phyloP scores from a whole-genome alignment of 2,888 invertebrate genomes.

The Omphaloscelis lunosa region DNA sequence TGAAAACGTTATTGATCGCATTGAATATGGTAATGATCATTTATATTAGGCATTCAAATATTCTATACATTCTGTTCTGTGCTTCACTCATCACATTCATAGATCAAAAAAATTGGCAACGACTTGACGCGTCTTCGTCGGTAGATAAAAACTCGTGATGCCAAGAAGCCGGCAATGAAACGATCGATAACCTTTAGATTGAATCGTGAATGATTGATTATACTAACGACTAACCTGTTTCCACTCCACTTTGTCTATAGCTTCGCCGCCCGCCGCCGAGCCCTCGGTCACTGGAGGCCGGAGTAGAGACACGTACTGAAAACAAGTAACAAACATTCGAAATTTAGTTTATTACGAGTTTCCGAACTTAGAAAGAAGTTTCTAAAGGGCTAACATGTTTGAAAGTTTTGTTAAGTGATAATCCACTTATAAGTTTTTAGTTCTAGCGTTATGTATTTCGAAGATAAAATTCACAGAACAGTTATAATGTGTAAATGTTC shows the following conservation, averaged over 20 bases:
- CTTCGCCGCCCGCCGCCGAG: conserved; percentile 92
- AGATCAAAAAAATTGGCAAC: conserved; percentile 67
- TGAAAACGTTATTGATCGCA: conserved; percentile 47
- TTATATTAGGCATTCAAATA: conserved; percentile 47
- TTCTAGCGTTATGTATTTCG: neutral
- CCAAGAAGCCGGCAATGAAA: conserved; percentile 69
- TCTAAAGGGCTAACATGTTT: conserved; percentile 8
- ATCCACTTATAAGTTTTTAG: neutral
- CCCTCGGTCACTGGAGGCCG: conserved; percentile 95
- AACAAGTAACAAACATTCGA: conserved; percentile 68
- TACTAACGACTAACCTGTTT: conserved; percentile 93
- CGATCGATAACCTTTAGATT: conserved; percentile 71
- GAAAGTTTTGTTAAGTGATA: conserved; percentile 7
- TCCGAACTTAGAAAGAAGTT: conserved; percentile 13
- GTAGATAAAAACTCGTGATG: conserved; percentile 63
- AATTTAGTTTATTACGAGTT: conserved; percentile 26
- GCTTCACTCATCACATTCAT: conserved; percentile 59
- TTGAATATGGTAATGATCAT: conserved; percentile 49
- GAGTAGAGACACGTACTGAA: conserved; percentile 96
- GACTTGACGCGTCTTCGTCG: conserved; percentile 45
- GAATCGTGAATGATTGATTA: conserved; percentile 73
- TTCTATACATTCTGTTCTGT: conserved; percentile 27
- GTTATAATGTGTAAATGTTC: neutral
- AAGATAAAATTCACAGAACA: neutral
- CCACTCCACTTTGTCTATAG: conserved; percentile 96